Evolutionary conservation across 2,113 vertebrate genomes (phyloP).

Genomic region (Ageneiosus marmoratus): DNA sequence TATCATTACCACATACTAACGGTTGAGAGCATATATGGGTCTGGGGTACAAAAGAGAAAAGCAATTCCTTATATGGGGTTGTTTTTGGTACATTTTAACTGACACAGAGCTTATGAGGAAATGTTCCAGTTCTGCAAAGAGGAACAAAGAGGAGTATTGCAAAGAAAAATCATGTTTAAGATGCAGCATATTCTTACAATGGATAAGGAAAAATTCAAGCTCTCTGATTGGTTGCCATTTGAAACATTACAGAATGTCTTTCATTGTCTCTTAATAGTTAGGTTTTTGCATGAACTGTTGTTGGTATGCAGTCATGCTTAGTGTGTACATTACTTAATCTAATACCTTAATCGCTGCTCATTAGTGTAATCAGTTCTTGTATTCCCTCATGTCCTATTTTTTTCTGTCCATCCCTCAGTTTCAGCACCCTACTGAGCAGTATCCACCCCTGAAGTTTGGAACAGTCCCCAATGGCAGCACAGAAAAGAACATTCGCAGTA

Average conservation of each 20-base stretch:
- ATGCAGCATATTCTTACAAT: too few species aligned
- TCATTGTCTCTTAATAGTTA: background rate
- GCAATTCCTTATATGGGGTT: too few species aligned
- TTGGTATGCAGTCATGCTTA: background rate
- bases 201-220: background rate
- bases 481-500: constrained; percentile 92
- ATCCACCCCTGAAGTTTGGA: constrained; percentile 89
- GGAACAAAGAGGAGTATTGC: too few species aligned
- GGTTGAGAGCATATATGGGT: too few species aligned
- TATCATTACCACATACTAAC: too few species aligned
- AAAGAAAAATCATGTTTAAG: too few species aligned
- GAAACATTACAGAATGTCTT: background rate
- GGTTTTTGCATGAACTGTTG: background rate
- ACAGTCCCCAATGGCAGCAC: constrained; percentile 93
- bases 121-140: too few species aligned
- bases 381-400: constrained; percentile 9
- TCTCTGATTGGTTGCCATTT: background rate
- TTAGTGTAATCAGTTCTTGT: background rate
- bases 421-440: constrained; percentile 90
- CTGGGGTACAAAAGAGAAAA: too few species aligned
- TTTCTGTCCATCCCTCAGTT: constrained; percentile 71
- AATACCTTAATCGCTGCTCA: background rate
- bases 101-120: too few species aligned
- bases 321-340: background rate
- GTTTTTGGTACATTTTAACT: too few species aligned